A percentile compares a stretch with the other conserved stretches of the same genome.
Conservation (phyloP, 2,888 invertebrate genomes). For the Spisula subtruncata region DNA sequence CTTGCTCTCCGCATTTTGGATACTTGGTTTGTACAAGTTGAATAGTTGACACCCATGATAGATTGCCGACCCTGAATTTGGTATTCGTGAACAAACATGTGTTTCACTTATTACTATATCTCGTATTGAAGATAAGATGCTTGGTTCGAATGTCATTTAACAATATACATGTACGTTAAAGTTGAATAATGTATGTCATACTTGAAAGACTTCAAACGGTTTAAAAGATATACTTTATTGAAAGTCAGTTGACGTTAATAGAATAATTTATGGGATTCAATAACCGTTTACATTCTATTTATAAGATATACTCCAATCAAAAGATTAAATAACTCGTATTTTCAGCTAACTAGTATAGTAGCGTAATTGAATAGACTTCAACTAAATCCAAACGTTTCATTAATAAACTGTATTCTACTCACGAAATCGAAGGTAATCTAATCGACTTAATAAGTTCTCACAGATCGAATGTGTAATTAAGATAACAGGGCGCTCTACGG, state of each 20-base stretch:
- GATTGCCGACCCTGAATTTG: too few relatives aligned
- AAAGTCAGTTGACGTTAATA: background rate
- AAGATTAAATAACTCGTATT: background rate
- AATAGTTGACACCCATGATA: too few relatives aligned
- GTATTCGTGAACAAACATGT: too few relatives aligned
- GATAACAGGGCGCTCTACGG: background rate
- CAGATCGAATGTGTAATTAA: background rate
- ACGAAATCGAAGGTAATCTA: background rate
- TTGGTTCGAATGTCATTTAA: background rate
- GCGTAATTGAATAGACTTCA: too few relatives aligned
- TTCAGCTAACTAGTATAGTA: background rate
- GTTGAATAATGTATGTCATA: background rate
- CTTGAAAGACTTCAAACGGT: background rate
- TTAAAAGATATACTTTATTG: background rate
- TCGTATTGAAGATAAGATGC: too few relatives aligned
- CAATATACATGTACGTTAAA: background rate
- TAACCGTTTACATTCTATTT: background rate
- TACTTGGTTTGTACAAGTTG: too few relatives aligned
- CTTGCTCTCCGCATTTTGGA: too few relatives aligned
- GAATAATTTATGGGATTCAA: conserved; percentile 12
- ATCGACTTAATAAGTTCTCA: background rate
- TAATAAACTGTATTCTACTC: too few relatives aligned
- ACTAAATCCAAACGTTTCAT: too few relatives aligned
- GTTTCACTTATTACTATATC: too few relatives aligned
- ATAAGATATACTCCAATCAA: background rate